Conservation (phyloP, 2,113 vertebrate genomes). For the Myiagra hebetior region DNA sequence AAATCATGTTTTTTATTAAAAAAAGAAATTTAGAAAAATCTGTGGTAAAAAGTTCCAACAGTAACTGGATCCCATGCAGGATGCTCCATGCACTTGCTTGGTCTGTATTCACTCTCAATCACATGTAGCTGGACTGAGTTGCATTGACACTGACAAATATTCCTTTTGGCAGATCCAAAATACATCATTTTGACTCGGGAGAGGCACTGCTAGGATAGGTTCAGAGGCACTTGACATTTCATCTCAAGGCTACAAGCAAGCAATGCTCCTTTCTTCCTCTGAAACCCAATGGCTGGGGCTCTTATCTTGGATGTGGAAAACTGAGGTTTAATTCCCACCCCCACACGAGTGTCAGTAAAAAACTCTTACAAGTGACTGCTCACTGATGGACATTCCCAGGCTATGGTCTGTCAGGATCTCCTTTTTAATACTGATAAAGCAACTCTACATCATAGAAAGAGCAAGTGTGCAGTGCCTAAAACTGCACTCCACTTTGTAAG, state of each 20-base stretch:
- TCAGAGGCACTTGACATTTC: not conserved
- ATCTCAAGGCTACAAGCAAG: not conserved
- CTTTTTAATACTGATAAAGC: not conserved
- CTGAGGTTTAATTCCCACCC: not conserved
- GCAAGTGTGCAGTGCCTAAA: not conserved
- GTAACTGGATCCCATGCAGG: not conserved
- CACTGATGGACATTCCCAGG: not conserved
- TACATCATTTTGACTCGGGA: not conserved
- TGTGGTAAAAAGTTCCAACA: not conserved
- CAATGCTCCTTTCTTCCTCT: not conserved
- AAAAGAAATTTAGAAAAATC: not conserved
- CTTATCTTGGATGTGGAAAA: not conserved
- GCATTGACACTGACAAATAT: not conserved
- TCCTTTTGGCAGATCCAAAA: not conserved
- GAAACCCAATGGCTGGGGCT: fast-evolving
- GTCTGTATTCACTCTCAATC: not conserved
- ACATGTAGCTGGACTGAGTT: not conserved
- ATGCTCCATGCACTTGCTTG: not conserved
- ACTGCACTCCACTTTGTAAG: not conserved
- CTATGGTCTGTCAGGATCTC: not conserved
- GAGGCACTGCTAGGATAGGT: not conserved
- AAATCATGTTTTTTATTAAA: not conserved
- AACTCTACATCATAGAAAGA: not conserved
- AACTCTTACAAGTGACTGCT: not conserved
- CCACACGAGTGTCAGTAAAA: not conserved